Base-by-base conservation (phyloP, 2,888 invertebrate species). In the Maniola hyperantus region DNA sequence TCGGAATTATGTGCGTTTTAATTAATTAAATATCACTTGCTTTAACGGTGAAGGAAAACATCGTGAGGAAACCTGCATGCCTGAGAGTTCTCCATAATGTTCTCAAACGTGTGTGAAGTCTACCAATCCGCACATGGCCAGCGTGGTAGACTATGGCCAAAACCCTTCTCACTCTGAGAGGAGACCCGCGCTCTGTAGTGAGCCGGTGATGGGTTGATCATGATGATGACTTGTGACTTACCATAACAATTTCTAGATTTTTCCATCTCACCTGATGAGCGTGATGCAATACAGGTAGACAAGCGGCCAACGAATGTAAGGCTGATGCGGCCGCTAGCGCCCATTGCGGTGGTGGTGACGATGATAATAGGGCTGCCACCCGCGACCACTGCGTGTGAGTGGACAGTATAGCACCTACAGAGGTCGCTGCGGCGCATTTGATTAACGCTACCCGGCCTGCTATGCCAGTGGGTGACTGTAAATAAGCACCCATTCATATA, bases 391-490 rank as follows among this genome's bases (percentile, higher is more conserved):
- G 88, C 53, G 83, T 74, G 6, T 79, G 71, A 34, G 74, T 74
- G 74, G 46, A 83, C n/a, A 83, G 76, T 79, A 85, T 87, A 33
- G 78, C 77, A 2, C 77, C 82, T 59, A 82, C 76, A 1, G 76
- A 74, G 48, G 76, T 76, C 0, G 77, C 74, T 48, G 85, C 74
- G 51, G 83, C 79, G 18, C 77, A 75, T 48, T 65, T 66, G 4
- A 68, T 39, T 0, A 91, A 77, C 0, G 89, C 79, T 6, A 85
- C 83, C 6, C 91, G 83, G 0, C 85, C 87, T 0, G 85, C 80
- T 0, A 87, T 71, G 0, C 92, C 92, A 0, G 89, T 89, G 0
- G 78, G 69, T 0, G 89, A 83, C 92, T 91, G 74, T 0, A 34
- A 6, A 58, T 26, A 20, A 20, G 20, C 10, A 50, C 10, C 20